Evolutionary conservation across 2,888 invertebrate species (phyloP).

Genomic region (Smittia aterrima): DNA sequence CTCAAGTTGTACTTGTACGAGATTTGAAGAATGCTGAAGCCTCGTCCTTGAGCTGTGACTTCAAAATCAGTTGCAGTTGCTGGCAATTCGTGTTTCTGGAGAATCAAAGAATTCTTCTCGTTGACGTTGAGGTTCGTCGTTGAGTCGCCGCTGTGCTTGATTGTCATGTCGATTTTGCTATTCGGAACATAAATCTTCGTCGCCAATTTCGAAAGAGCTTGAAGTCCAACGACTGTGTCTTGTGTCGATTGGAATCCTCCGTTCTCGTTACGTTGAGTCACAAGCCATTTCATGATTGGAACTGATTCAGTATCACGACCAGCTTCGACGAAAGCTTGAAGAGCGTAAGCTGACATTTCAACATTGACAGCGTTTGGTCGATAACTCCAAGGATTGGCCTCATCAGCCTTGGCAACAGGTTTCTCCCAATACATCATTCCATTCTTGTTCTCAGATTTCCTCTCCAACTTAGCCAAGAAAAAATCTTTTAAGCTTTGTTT

Average conservation of each 20-base stretch:
- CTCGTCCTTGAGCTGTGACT: conserved; percentile 26
- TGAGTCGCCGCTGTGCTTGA: conserved; percentile 55
- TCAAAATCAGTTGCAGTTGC: background rate
- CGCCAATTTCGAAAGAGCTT: conserved; percentile 68
- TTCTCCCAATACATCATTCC: conserved; percentile 82
- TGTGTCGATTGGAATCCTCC: conserved; percentile 77
- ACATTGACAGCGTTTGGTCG: conserved; percentile 66
- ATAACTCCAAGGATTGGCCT: conserved; percentile 61
- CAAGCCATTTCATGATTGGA: conserved; percentile 70
- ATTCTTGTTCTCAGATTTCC: conserved; percentile 56
- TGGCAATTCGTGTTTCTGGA: conserved; percentile 68
- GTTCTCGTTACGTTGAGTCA: conserved; percentile 63
- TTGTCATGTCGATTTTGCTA: conserved; percentile 56
- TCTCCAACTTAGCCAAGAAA: conserved; percentile 60
- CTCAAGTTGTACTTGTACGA: conserved; percentile 32
- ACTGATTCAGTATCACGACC: conserved; percentile 50
- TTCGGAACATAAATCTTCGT: conserved; percentile 56
- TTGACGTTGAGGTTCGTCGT: conserved; percentile 64
- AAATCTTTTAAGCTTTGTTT: conserved; percentile 57
- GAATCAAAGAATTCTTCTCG: conserved; percentile 73
- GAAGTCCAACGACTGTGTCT: conserved; percentile 73
- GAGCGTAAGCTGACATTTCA: conserved; percentile 85
- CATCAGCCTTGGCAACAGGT: conserved; percentile 50
- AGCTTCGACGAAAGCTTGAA: conserved; percentile 65
- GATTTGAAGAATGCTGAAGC: conserved; percentile 37